Evolutionary conservation across 2,888 invertebrate genomes (phyloP), one percentile per base, ranked within the genome.

Genomic region (Leistus spinibarbis): DNA sequence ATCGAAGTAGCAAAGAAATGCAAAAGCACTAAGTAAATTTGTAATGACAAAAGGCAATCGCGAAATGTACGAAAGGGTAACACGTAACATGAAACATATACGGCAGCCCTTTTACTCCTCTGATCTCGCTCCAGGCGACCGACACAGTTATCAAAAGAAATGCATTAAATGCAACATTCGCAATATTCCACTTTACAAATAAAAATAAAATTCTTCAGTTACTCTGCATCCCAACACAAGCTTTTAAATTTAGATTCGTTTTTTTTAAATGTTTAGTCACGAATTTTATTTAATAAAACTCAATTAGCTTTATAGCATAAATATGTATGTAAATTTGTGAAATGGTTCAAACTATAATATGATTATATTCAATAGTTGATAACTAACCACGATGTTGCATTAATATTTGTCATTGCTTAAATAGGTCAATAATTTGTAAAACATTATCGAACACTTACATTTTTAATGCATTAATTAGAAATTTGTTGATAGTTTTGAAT

Each of bases 121-220:
- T 71, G 66, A 66, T 67, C 60, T 73, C 62, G 17, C 53, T 53
- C 16, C 13, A 69, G 22, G 40, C 40, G 67, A 60, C 60, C 40
- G 67, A 60, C 60, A 67, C 73, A 67, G 67, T 73, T 73, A 73
- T 73, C 67, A 73, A 67, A 73, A 67, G 66, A 40, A 20, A 62
- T 67, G 73, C 62, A 73, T 66, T 65, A 66, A 72, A 72, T 24
- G 57, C 65, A 20, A 20, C 13, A 13, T 64, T 27, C 16, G 24
- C 24, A 24, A 23, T 64, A 23, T 64, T 67, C 53, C 53, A 62
- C 23, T 67, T 20, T 62, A 67, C 66, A 67, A 62, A 72, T 72
- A 66, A 60, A 60, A 67, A 67, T 67, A 62, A 73, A 67, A 67
- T 60, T 73, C 66, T 57, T 73, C 64, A 27, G 16, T 54, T 60